Conservation (phyloP, 30 jellyfish, hydroid and myxozoan species). For the Haliclystus octoradiatus region DNA sequence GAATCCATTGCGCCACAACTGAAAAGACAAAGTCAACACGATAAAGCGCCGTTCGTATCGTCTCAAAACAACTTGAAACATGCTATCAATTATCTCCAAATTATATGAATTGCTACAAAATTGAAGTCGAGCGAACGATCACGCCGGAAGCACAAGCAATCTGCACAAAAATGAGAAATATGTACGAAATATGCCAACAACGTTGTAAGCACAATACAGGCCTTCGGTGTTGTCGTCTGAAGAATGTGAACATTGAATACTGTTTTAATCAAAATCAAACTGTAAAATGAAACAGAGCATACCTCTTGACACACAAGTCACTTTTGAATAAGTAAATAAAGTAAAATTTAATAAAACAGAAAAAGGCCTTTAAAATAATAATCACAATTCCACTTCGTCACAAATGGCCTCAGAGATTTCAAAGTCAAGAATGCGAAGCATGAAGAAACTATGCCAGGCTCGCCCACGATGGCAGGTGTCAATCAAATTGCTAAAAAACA, state of each 20-base stretch:
- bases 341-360: too few relatives aligned
- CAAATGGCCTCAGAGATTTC: neutral
- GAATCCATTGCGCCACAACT: neutral
- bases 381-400: too few relatives aligned
- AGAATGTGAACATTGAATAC: neutral
- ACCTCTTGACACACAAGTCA: too few relatives aligned
- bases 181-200: conserved; percentile 65
- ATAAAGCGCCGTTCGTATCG: too few relatives aligned
- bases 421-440: conserved; percentile 50
- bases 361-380: too few relatives aligned
- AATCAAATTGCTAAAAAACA: neutral
- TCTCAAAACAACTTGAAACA: too few relatives aligned
- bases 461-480: conserved; percentile 60
- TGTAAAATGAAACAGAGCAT: neutral
- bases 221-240: conserved; percentile 22
- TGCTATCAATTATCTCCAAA: too few relatives aligned
- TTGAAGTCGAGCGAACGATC: too few relatives aligned
- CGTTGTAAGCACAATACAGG: conserved; percentile 32
- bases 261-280: neutral
- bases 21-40: too few relatives aligned
- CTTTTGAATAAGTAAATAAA: too few relatives aligned
- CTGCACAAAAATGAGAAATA: conserved; percentile 54
- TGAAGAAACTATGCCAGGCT: conserved; percentile 90
- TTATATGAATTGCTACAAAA: too few relatives aligned
- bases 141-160: conserved; percentile 37